Conservation (phyloP, 2,888 invertebrate species). For the Sarcophaga rosellei region DNA sequence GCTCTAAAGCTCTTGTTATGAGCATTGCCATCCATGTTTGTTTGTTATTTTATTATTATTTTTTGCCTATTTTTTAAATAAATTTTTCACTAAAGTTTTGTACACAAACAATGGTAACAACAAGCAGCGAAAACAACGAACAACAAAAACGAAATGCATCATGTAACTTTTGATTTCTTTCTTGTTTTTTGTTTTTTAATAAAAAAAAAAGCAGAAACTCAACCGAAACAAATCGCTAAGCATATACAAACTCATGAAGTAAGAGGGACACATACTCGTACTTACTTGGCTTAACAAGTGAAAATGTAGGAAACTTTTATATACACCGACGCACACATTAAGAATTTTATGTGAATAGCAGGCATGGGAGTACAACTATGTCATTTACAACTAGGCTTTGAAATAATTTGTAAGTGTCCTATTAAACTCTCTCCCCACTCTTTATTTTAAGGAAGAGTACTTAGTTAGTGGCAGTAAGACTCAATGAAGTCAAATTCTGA, state of each 20-base stretch:
- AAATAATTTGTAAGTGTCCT: no score
- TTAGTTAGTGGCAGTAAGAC: no score
- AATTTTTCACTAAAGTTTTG: constrained; percentile 36
- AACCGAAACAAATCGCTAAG: background rate
- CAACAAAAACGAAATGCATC: constrained; percentile 17
- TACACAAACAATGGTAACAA: constrained; percentile 14
- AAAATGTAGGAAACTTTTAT: constrained; percentile 10
- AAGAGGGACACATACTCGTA: background rate
- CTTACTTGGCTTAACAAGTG: background rate
- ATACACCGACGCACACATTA: background rate
- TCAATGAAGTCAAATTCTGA: no score
- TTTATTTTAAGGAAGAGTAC: no score
- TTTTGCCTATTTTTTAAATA: background rate
- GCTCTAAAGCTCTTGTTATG: constrained; percentile 21
- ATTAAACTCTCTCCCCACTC: no score
- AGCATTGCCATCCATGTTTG: constrained; percentile 25
- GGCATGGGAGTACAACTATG: no score
- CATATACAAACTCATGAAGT: background rate
- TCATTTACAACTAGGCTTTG: no score
- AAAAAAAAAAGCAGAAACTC: constrained; percentile 18
- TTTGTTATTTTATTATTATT: constrained; percentile 49
- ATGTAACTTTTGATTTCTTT: constrained; percentile 52
- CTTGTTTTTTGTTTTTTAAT: no score
- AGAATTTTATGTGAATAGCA: background rate
- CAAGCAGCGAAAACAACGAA: background rate